A percentile compares a stretch with the other conserved stretches of the same genome.
Conservation (phyloP, 2,888 invertebrate genomes). For the Microchrysa polita region DNA sequence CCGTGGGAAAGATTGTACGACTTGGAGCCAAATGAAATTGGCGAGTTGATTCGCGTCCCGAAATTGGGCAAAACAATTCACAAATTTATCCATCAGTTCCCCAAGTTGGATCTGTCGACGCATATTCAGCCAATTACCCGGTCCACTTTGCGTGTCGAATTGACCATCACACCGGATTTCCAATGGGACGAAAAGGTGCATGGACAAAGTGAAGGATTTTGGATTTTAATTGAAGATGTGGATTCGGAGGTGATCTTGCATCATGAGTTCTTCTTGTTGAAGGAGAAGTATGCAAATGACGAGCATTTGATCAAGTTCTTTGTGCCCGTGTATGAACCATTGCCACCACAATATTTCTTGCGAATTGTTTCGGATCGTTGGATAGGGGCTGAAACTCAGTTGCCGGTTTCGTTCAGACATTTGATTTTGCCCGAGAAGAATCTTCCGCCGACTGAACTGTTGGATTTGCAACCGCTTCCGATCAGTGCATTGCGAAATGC, state of each 20-base stretch:
- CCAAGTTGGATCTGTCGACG: slow-evolving; percentile 93
- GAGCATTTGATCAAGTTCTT: slow-evolving; percentile 98
- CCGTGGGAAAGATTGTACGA: slow-evolving; percentile 96
- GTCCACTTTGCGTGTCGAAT: slow-evolving; percentile 90
- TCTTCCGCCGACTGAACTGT: slow-evolving; percentile 94
- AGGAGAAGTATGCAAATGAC: slow-evolving; percentile 92
- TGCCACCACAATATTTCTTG: slow-evolving; percentile 98
- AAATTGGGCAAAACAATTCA: slow-evolving; percentile 87
- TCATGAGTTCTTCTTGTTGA: slow-evolving; percentile 93
- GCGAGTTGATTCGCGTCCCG: slow-evolving; percentile 72
- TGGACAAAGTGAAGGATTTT: slow-evolving; percentile 85
- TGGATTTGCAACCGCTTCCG: slow-evolving; percentile 96
- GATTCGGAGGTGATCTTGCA: slow-evolving; percentile 92
- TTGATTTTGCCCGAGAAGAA: slow-evolving; percentile 98
- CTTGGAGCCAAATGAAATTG: slow-evolving; percentile 95
- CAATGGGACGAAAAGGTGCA: slow-evolving; percentile 97
- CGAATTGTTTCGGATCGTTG: slow-evolving; percentile 89
- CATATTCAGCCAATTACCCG: slow-evolving; percentile 98
- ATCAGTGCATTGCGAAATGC: slow-evolving; percentile 90
- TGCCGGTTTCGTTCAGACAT: slow-evolving; percentile 97
- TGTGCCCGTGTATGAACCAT: slow-evolving; percentile 97
- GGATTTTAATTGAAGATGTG: slow-evolving; percentile 88
- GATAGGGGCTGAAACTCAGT: slow-evolving; percentile 94
- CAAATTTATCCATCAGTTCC: slow-evolving; percentile 88
- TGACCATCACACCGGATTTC: slow-evolving; percentile 98